Evolutionary conservation across 2,113 vertebrate species (phyloP), one percentile per base, ranked within the genome.

Genomic region (Cheirogaleus medius): DNA sequence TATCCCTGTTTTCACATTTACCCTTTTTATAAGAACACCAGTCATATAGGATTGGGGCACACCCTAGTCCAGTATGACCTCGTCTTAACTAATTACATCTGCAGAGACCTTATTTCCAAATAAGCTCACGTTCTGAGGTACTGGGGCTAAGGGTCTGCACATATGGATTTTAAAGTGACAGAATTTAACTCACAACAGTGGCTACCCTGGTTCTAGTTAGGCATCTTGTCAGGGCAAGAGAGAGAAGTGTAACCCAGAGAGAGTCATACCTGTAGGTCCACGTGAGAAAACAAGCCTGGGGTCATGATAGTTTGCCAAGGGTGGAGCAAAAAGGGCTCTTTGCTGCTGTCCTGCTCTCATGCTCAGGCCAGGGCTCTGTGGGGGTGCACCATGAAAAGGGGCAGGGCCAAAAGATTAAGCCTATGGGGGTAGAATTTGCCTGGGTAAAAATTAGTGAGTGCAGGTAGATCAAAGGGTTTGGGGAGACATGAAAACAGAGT

Each of bases 401-500:
- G 52, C 68, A 82, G n/a, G 8, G 23, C 29, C 83, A n/a, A 78
- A 81, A 92, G 63, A 11, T 52, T 93, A 86, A 78, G 80, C 37
- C 74, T 92, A 39, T 15, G 29, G 49, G 44, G 58, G 29, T 84
- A 44, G 34, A 80, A 47, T 91, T 96, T 87, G 60, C 86, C 91
- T 68, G 54, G 58, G 58, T 83, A 37, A 80, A 94, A 71, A 85
- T 95, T 76, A 95, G 89, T 92, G 39, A 92, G n/a, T 78, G 49
- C 42, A 52, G 3, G 6, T 25, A 42, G 32, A 91, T 94, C 86
- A 96, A 95, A 97, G 81, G 15, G 32, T 85, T 98, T 92, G 18
- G 71, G 74, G 73, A 94, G 64, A 97, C 81, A 66, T 56, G 73
- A 95, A 94, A 96, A 94, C 64, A 77, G 60, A 93, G 25, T 88